These are phyloP conservation scores for Tenthredo scrophulariae DNA, from an alignment of 2,888 invertebrate species.

Conservation along the genomic window DNA sequence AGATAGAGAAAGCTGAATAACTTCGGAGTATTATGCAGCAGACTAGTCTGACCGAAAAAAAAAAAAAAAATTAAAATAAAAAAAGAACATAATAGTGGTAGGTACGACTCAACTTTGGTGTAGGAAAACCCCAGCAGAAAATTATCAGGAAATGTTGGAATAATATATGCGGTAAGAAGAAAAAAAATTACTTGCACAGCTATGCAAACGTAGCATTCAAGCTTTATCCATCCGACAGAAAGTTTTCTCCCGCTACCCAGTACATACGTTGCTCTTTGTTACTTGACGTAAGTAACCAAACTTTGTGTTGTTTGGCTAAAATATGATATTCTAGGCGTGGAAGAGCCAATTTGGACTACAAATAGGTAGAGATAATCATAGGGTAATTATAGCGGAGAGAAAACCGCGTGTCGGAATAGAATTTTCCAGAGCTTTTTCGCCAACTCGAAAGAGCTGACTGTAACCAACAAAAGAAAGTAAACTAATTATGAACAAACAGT, in stretches of 20 bases:
- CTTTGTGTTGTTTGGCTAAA: not conserved
- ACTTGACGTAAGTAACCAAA: not conserved
- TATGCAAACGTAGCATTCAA: slow-evolving; percentile 12
- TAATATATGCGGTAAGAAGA: slow-evolving; percentile 34
- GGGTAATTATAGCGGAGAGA: slow-evolving; percentile 1
- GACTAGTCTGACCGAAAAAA: not conserved
- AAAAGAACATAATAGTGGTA: not conserved
- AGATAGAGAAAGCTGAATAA: slow-evolving; percentile 31
- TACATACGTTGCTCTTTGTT: slow-evolving; percentile 20
- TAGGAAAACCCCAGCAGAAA: slow-evolving; percentile 18
- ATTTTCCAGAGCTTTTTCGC: not conserved
- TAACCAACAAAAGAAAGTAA: not conserved
- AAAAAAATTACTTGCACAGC: slow-evolving; percentile 12
- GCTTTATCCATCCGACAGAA: slow-evolving; percentile 12
- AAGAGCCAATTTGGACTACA: not conserved
- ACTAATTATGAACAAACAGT: not conserved
- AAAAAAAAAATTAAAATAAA: not conserved
- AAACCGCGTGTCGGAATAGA: not conserved
- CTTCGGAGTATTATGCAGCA: slow-evolving; percentile 14
- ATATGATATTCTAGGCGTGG: not conserved
- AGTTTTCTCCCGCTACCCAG: not conserved
- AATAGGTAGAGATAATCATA: slow-evolving; percentile 5
- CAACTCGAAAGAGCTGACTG: not conserved
- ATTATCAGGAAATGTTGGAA: slow-evolving; percentile 34
- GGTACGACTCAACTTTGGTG: slow-evolving; percentile 12